These are phyloP conservation scores for Pempheris klunzingeri DNA, from an alignment of 2,797 vertebrate genomes.

Conservation along the genomic window DNA sequence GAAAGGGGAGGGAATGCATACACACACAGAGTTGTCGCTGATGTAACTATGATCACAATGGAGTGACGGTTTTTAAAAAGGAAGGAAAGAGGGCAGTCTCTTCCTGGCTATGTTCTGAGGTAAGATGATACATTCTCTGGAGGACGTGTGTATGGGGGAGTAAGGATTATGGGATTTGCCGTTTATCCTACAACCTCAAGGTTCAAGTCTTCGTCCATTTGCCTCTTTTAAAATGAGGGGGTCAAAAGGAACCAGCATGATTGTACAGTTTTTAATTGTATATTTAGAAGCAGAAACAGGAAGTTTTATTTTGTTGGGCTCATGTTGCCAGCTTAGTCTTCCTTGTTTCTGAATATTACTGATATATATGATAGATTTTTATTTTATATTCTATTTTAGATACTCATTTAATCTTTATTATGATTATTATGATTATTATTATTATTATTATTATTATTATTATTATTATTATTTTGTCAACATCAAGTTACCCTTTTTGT, in stretches of 20 bases:
- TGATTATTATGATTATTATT: neutral
- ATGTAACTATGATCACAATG: conserved; percentile 53
- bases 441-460: too few species aligned
- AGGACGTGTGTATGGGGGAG: neutral
- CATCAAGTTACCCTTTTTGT: neutral
- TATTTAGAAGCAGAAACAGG: conserved; percentile 7
- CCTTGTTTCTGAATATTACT: neutral
- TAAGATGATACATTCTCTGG: conserved; percentile 58
- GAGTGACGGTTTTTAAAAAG: conserved; percentile 40
- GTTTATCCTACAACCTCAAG: conserved; percentile 9
- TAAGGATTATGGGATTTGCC: conserved; percentile 15
- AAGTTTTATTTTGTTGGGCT: neutral
- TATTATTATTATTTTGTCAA: too few species aligned
- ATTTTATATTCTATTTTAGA: neutral
- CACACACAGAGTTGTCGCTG: conserved; percentile 32
- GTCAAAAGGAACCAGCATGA: neutral
- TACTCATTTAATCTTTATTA: neutral
- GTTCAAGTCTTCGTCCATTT: conserved; percentile 5
- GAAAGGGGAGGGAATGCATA: conserved; percentile 11
- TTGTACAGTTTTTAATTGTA: neutral
- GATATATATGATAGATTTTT: neutral
- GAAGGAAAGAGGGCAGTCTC: conserved; percentile 5
- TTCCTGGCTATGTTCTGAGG: conserved; percentile 57
- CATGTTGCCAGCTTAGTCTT: neutral
- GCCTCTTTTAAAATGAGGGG: neutral